A percentile compares a stretch with the other conserved stretches of the same genome.
These are phyloP conservation scores for Panthera leo DNA, from an alignment of 2,113 vertebrate species.

Conservation along the genomic window DNA sequence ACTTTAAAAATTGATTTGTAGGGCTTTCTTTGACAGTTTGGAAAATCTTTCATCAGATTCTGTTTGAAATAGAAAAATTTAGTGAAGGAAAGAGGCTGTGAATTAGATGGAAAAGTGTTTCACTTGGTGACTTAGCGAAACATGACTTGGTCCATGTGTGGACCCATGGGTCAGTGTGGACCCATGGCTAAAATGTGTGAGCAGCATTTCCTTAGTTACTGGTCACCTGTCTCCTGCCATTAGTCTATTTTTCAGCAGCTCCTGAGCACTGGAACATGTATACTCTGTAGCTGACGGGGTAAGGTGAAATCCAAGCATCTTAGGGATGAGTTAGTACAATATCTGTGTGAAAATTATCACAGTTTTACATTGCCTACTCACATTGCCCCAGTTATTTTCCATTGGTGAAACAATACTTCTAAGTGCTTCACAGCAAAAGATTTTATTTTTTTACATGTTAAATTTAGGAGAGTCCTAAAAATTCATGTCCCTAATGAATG, in stretches of 20 bases:
- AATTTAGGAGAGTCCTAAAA: conserved; percentile 28
- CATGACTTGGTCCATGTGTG: not conserved
- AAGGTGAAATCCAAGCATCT: not conserved
- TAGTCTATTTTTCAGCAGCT: not conserved
- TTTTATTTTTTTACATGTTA: not conserved
- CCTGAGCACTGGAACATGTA: not conserved
- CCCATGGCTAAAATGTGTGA: not conserved
- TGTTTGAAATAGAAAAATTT: not conserved
- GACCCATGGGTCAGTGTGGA: not conserved
- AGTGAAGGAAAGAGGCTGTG: not conserved
- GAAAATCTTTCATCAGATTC: not conserved
- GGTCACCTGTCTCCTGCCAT: not conserved
- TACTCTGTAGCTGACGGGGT: not conserved
- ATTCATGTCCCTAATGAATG: not conserved
- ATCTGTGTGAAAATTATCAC: not conserved
- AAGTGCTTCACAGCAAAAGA: not conserved
- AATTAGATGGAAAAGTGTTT: not conserved
- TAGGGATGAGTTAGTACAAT: not conserved
- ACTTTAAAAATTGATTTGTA: not conserved
- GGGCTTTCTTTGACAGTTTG: not conserved
- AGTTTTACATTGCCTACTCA: not conserved
- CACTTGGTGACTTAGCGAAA: not conserved
- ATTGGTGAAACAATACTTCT: not conserved
- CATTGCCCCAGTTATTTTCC: not conserved
- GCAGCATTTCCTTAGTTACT: not conserved